Conservation (phyloP, 2,113 vertebrate species). For the Phalacrocorax pelagicus region DNA sequence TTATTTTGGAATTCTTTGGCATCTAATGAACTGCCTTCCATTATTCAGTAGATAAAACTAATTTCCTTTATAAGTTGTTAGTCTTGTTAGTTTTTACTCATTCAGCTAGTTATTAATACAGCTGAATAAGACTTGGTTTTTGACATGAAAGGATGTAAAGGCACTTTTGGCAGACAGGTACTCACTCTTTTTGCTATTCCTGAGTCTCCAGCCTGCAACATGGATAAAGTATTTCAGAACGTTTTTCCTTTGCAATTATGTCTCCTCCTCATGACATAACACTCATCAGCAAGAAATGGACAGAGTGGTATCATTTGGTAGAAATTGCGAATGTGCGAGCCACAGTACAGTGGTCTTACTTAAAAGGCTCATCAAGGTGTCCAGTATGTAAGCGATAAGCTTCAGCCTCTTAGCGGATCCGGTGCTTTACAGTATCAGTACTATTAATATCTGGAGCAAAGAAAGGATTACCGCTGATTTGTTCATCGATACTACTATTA, state of each 20-base stretch:
- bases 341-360: background rate
- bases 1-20: background rate
- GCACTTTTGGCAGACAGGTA: background rate
- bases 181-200: background rate
- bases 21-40: background rate
- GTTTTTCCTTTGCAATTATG: background rate
- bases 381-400: fast-evolving
- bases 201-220: background rate
- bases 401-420: background rate
- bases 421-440: background rate
- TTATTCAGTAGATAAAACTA: background rate
- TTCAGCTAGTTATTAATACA: background rate
- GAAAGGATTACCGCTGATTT: background rate
- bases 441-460: background rate
- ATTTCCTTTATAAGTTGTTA: background rate
- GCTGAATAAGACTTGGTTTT: background rate
- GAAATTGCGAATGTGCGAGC: fast-evolving
- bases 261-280: background rate
- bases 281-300: background rate
- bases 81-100: background rate
- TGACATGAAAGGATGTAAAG: background rate
- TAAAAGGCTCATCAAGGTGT: background rate
- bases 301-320: background rate
- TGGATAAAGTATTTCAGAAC: background rate
- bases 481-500: fast-evolving